Evolutionary conservation across 1,140 invertebrate genomes (phyloP).

Genomic region (Ectropis grisescens): DNA sequence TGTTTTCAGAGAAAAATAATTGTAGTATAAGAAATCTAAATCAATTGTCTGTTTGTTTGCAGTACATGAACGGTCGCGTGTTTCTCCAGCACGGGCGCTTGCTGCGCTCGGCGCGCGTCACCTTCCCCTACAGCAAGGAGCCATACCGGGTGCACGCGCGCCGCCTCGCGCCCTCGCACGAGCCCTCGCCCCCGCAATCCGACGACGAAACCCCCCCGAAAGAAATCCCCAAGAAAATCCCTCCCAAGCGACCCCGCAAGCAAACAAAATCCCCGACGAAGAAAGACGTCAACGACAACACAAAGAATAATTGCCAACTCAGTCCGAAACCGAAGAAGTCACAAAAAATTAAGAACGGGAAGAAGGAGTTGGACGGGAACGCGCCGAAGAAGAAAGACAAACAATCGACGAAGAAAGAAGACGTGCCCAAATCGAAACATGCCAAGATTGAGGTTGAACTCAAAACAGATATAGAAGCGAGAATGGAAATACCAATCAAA

Average conservation of each 20-base stretch:
- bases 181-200: constrained; percentile 32
- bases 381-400: constrained; percentile 28
- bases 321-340: constrained; percentile 23
- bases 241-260: constrained; percentile 40
- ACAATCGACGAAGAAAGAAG: constrained; percentile 24
- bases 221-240: constrained; percentile 30
- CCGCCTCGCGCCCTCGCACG: constrained; percentile 42
- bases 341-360: constrained; percentile 18
- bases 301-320: constrained; percentile 39
- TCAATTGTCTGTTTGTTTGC: too few relatives aligned
- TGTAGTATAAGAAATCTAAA: too few relatives aligned
- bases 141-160: constrained; percentile 49
- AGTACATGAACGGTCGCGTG: constrained; percentile 82
- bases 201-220: constrained; percentile 54
- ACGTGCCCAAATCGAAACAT: constrained; percentile 20
- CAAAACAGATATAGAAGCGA: too few relatives aligned
- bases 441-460: too few relatives aligned
- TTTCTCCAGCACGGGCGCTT: constrained; percentile 80
- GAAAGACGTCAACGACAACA: constrained; percentile 60
- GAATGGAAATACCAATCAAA: too few relatives aligned
- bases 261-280: constrained; percentile 50
- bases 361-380: too few relatives aligned
- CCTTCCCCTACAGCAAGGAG: constrained; percentile 59
- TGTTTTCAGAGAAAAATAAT: too few relatives aligned
- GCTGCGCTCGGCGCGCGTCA: constrained; percentile 76